Conservation (phyloP, 2,888 invertebrate species). For the Antitype chi region DNA sequence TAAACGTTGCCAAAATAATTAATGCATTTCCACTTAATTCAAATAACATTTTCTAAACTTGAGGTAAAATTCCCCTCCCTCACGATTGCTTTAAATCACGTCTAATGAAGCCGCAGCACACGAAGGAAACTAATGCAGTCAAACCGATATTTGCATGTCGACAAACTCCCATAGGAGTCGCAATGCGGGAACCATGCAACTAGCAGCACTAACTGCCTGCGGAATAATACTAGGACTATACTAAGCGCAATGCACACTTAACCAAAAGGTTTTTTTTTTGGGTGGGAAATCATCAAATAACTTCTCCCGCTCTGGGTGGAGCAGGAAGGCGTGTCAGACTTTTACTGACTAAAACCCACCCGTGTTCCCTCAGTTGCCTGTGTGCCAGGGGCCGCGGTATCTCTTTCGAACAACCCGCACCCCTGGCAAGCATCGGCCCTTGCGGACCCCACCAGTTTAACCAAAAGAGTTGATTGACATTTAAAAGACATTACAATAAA, state of each 20-base stretch:
- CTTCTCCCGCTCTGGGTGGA: no score
- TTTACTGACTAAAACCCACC: no score
- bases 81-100: constrained; percentile 22
- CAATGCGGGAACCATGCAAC: constrained; percentile 56
- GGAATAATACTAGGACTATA: constrained; percentile 36
- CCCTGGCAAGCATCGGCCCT: no score
- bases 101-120: constrained; percentile 26
- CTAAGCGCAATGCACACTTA: background rate
- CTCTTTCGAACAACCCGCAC: no score
- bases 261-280: background rate
- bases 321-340: no score
- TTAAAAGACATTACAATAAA: background rate
- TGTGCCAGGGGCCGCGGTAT: no score
- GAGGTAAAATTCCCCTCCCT: background rate
- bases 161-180: constrained; percentile 57
- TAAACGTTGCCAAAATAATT: background rate
- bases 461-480: no score
- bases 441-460: no score
- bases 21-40: background rate
- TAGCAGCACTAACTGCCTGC: constrained; percentile 13
- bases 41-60: background rate
- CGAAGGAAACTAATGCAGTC: constrained; percentile 53
- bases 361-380: no score
- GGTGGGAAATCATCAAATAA: no score
- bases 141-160: constrained; percentile 66